Conservation (phyloP, 2,113 vertebrate genomes). For the Periophthalmus modestus region DNA sequence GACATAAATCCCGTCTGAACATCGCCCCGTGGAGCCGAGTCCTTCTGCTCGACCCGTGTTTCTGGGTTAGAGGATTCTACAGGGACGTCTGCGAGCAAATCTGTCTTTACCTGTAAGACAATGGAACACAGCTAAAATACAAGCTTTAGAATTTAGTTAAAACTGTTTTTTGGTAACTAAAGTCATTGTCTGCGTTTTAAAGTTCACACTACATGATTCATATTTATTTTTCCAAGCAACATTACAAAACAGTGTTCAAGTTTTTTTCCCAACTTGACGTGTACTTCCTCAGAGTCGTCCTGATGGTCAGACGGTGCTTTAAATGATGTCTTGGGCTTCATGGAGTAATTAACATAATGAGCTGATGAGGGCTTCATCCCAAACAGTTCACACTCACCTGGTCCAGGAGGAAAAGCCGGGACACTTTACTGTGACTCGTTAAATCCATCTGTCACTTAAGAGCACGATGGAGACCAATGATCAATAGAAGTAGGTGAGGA, state of each 20-base stretch:
- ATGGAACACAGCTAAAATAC: no score
- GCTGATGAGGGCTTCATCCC: neutral
- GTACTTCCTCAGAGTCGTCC: no score
- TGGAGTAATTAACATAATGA: slow-evolving; percentile 8
- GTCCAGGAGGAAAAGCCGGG: neutral
- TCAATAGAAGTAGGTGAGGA: no score
- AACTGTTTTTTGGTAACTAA: no score
- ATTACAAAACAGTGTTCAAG: neutral
- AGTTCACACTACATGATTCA: no score
- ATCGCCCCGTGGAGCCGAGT: neutral
- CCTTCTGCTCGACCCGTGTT: neutral
- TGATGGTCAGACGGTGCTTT: neutral
- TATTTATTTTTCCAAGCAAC: neutral
- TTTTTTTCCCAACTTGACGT: no score
- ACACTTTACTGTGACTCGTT: no score
- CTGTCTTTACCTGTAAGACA: neutral
- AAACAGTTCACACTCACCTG: neutral
- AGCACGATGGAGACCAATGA: no score
- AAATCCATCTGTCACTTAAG: no score
- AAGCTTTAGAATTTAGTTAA: no score
- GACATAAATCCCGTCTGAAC: neutral
- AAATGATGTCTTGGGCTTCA: neutral
- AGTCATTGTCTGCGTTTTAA: no score
- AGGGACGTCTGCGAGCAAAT: neutral
- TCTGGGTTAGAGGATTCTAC: neutral